Evolutionary conservation across 2,888 invertebrate genomes (phyloP), one percentile per base, ranked within the genome.

Genomic region (Agrotis clavis): DNA sequence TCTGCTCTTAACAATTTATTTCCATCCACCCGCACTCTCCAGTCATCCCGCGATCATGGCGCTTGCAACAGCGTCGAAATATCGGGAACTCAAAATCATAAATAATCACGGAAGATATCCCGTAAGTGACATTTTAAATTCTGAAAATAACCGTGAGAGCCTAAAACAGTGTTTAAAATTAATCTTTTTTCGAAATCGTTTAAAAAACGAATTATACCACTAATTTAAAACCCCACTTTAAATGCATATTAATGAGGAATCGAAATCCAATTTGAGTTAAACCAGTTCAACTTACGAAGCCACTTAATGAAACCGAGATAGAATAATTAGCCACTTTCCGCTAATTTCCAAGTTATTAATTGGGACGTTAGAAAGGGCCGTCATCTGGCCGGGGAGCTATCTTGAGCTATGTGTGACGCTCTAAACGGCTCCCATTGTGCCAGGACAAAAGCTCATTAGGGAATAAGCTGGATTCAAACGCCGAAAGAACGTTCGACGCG

Each of bases 281-380:
- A 85, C 82, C 85, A 83, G 82, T 84, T 78, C 73, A 84, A 84
- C 75, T 86, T 76, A 75, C 62, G 71, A 87, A 90, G 88, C 88
- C 79, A 92, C 89, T 93, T 91, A 92, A 93, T 92, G 90, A 92
- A 94, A 93, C 90, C 90, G 90, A 92, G 92, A 93, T 92, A 90
- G 94, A 94, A 94, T 95, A 95, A 95, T 95, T 95, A 94, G 91
- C 90, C 90, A 91, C 88, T 91, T 92, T 89, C 90, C 89, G 91
- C 91, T 94, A 94, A 95, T 94, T 95, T 94, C 88, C 90, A 93
- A 95, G 95, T 95, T 95, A 95, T 93, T 95, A 95, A 96, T 93
- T 94, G 93, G 92, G 88, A 87, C 92, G 92, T 92, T 93, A 92
- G 90, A 91, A 93, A 89, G 90, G 90, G 89, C 89, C 93, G 94